Evolutionary conservation across 2,113 vertebrate species (phyloP), one percentile per base, ranked within the genome.

Genomic region (human (Homo sapiens)): DNA sequence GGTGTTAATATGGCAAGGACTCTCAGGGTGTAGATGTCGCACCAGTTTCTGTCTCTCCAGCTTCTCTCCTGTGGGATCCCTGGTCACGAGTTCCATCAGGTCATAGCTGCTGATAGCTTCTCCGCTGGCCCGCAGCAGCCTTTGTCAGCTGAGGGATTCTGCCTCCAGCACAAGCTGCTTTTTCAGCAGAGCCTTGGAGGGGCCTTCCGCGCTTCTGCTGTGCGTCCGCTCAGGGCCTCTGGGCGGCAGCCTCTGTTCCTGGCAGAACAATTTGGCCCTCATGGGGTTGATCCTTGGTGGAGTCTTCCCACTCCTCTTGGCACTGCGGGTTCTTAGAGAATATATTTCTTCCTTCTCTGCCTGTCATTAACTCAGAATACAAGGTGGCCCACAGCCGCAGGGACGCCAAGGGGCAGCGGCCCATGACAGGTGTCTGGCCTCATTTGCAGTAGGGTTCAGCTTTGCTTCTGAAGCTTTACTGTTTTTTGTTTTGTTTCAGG

Each of bases 401-500:
- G 43, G 50, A 13, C 0, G 5, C n/a, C 55, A 23, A 1, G 7
- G 1, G 30, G 2, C 43, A 9, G 20, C 32, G 43, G 5, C 27
- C 14, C 0, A 0, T 3, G 72, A 25, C 6, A 2, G 17, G 11
- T 12, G 43, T n/a, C 23, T 1, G 14, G 23, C 40, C 12, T 32
- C 0, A 0, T 3, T 8, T 12, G 66, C 16, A 14, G 25, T 3
- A 9, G 32, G 85, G 8, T 40, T 20, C 7, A 1, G 11, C 66
- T 45, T 1, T 18, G 35, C 27, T 40, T 78, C 48, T 68, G 17
- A 27, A 4, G 13, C 55, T 32, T 17, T 8, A 32, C 94, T 32
- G 66, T 81, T 80, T 81, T 83, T 89, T 97, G 94, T 35, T 96
- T 76, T 93, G 97, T 99, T 98, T 73, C 99, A 99, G 99, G 99